Conservation (phyloP, 1,140 invertebrate species). For the Brachionus asplanchnoidis region DNA sequence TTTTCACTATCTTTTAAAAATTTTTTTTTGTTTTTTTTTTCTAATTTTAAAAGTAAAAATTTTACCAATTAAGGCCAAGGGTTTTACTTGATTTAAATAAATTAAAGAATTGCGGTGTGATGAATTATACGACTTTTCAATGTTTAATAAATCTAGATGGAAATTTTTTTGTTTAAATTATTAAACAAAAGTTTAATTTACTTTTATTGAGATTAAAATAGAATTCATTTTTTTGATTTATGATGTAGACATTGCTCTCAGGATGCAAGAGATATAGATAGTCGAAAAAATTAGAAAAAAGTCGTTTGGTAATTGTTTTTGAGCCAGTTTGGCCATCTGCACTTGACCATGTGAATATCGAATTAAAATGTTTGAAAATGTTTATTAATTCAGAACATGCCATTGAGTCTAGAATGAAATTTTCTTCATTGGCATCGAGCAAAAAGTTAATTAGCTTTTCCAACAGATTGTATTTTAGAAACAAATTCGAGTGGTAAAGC, state of each 20-base stretch:
- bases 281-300: conserved; percentile 24
- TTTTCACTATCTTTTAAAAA: neutral
- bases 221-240: conserved; percentile 33
- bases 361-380: conserved; percentile 32
- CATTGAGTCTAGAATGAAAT: neutral
- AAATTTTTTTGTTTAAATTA: neutral
- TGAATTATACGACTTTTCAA: neutral
- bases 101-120: neutral
- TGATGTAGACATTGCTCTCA: conserved; percentile 31
- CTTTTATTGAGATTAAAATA: conserved; percentile 35
- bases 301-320: neutral
- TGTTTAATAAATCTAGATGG: neutral
- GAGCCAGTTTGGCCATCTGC: neutral
- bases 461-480: conserved; percentile 14
- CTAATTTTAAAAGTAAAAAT: neutral
- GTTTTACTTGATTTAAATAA: neutral
- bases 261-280: conserved; percentile 31
- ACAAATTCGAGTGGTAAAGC: neutral
- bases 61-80: neutral
- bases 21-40: too few relatives aligned
- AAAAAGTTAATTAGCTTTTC: conserved; percentile 16
- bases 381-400: neutral
- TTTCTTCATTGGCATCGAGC: neutral
- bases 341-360: neutral
- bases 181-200: neutral